Conservation (phyloP, 2,888 invertebrate species). For the Taphrorychus bicolor region DNA sequence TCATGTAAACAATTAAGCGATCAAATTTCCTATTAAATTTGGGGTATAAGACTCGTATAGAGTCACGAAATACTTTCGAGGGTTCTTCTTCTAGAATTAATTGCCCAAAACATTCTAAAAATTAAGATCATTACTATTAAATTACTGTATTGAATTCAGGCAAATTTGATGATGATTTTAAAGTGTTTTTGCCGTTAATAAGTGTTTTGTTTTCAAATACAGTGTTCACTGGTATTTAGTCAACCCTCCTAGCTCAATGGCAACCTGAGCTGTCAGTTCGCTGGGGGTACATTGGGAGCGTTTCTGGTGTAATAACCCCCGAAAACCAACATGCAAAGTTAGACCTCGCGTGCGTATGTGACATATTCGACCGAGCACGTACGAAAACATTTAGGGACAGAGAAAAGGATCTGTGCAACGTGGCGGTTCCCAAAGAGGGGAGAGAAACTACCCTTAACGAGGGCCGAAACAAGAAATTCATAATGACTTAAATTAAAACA, state of each 20-base stretch:
- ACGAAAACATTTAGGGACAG: conserved; percentile 42
- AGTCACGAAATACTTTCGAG: conserved; percentile 30
- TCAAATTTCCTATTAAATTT: conserved; percentile 53
- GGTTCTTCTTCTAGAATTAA: conserved; percentile 18
- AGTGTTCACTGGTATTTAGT: too few species aligned
- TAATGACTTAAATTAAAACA: conserved; percentile 45
- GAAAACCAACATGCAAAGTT: conserved; percentile 46
- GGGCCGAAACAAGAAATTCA: conserved; percentile 46
- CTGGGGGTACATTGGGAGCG: neutral
- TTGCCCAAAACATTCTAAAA: too few species aligned
- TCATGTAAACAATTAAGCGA: conserved; percentile 54
- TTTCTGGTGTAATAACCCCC: conserved; percentile 17
- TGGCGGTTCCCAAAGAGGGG: conserved; percentile 37
- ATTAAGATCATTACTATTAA: too few species aligned
- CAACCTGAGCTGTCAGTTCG: neutral
- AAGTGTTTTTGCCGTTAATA: too few species aligned
- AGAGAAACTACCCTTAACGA: conserved; percentile 41
- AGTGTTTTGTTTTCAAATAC: too few species aligned
- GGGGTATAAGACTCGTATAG: conserved; percentile 52
- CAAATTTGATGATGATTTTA: too few species aligned
- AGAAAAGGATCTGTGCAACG: conserved; percentile 38
- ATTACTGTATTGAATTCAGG: too few species aligned
- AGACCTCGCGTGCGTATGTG: conserved; percentile 55
- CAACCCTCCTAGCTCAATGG: neutral
- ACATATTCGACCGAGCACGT: conserved; percentile 53